Base-by-base conservation (phyloP, 1,140 invertebrate genomes). In the Drosophila nasuta region DNA sequence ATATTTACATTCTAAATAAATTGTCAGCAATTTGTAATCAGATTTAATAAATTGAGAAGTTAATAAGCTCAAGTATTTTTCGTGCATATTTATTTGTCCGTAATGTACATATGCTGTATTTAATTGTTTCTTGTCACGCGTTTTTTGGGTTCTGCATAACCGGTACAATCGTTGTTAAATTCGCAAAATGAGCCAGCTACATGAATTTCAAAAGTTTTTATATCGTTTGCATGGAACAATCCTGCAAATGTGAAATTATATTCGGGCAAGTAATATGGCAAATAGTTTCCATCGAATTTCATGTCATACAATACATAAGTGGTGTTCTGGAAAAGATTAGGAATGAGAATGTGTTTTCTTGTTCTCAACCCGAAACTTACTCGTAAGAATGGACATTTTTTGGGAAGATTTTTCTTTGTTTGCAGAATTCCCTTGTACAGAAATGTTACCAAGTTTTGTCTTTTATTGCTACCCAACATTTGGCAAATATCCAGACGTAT, bases 201-300 rank as follows among this genome's bases (percentile, higher is more conserved):
- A 2, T 11, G 30, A 5, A 75, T 11, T 7, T 69, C 65, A 28
- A 62, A 62, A 0, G 2, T 20, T 1, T 30, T 56, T 0, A 69
- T 60, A 13, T 58, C 35, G 5, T 70, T 43, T 1, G 10, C 41
- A 8, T 17, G n/a, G 10, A 75, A 75, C 6, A 46, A 7, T 6
- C 67, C 57, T 6, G 8, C 33, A 13, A 64, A 75, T 33, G 72
- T 38, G 33, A 75, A 75, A 58, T 69, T 69, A 57, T 75, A 75
- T 45, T 68, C 49, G 4, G 72, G 72, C 6, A 70, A 38, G 62
- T 63, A 75, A 1, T 3, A 1, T 1, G 72, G 66, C 10, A 75
- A 41, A 17, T 56, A 56, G 10, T 56, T 63, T 0, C 11, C 43
- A 43, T 69, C 66, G 20, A 75, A 63, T 8, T 17, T 48, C 30